Base-by-base conservation (phyloP, 2,113 vertebrate genomes). In the Tonatia bakeri region DNA sequence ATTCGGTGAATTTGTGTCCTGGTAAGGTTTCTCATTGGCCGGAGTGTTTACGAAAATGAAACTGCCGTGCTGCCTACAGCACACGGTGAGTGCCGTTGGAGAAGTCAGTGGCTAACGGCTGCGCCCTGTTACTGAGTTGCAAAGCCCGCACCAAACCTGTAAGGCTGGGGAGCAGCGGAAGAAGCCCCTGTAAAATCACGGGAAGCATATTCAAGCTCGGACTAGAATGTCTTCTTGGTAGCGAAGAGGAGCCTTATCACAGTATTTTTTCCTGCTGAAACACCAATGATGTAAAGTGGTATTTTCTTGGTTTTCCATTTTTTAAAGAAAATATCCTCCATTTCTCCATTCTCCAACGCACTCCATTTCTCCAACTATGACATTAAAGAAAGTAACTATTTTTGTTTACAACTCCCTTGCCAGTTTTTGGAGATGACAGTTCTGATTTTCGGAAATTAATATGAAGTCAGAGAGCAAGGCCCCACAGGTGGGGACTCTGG, bases 11-110 rank as follows among this genome's bases (percentile, higher is more conserved):
- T 99, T 99, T 99, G 99, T 2, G 99, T 99, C 28, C 99, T 99
- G n/a, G 98, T 99, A 97, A 99, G 99, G 98, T 99, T 99, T 98
- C 99, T 11, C 59, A 26, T 9, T 99, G 99, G 99, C 99, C 93
- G 98, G 99, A 97, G 99, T 99, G 65, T 99, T 99, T 98, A 99
- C 99, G 99, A 99, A 99, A 96, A 99, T 99, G 99, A 99, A 99
- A 97, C 97, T 99, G 97, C 99, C 99, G 0, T 99, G 99, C 92
- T 99, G 99, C 98, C 98, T 99, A 43, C 43, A 6, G 43, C 9
- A 43, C 6, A 43, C 43, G 43, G 43, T 43, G 98, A 59, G 73
- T 87, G 54, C 92, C 84, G 94, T 92, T 81, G 96, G 67, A 33
- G 86, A 17, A 92, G 72, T 40, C 96, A 89, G 17, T 43, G 83